Evolutionary conservation across 2,113 vertebrate genomes (phyloP).

Genomic region (Sylvietta virens): DNA sequence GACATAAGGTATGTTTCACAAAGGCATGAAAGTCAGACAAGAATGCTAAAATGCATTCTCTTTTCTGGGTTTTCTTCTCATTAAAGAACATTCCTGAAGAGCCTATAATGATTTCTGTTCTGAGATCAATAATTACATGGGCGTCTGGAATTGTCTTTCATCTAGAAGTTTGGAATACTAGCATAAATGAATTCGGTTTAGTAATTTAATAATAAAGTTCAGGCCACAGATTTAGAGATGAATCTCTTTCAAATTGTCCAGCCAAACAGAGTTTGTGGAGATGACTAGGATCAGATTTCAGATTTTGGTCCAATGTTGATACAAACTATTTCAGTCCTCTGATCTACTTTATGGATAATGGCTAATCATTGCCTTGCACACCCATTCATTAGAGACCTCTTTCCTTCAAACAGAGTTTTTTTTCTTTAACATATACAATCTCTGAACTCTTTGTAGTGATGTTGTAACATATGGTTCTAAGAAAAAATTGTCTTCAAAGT

Average conservation of each 20-base stretch:
- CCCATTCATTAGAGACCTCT: not conserved
- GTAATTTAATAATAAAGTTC: not conserved
- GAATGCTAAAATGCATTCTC: not conserved
- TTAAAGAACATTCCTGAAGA: not conserved
- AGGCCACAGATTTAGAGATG: not conserved
- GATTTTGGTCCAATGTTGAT: not conserved
- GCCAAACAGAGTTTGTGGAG: not conserved
- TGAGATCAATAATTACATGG: not conserved
- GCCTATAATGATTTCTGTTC: not conserved
- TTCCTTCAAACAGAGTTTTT: not conserved
- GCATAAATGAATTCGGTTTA: not conserved
- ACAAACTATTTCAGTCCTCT: not conserved
- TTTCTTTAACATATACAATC: not conserved
- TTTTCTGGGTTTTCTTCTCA: not conserved
- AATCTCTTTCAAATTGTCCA: not conserved
- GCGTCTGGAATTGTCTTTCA: not conserved
- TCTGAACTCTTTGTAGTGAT: not conserved
- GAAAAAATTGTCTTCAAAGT: not conserved
- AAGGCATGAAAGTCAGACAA: not conserved
- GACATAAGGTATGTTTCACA: not conserved
- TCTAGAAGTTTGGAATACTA: not conserved
- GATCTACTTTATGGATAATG: not conserved
- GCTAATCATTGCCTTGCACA: not conserved
- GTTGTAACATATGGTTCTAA: not conserved
- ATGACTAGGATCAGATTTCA: not conserved